Base-by-base conservation (phyloP, 2,888 invertebrate genomes). In the Polydrusus tereticollis region DNA sequence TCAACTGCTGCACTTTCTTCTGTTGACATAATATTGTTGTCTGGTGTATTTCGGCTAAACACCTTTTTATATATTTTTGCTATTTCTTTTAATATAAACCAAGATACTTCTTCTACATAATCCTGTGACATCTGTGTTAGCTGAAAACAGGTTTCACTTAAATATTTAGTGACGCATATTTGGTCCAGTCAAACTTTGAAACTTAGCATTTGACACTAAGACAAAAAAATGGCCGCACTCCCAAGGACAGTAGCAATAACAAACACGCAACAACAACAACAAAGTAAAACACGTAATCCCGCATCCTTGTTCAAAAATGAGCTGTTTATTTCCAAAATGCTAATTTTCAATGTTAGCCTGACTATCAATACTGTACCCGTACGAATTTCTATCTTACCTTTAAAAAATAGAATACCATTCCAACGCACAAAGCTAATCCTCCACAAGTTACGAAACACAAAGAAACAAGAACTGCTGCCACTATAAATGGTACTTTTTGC, bases 41-140 rank as follows among this genome's bases (percentile, higher is more conserved):
- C 14, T 14, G 38, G 12, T 21, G 7, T 21, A 16, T 38, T 57
- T 72, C 72, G 77, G 59, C 69, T 64, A 47, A 78, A 52, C 12
- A 75, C 79, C 68, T 78, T 78, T 74, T 77, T 81, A 43, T 80
- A 77, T 76, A 77, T 80, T 41, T 70, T 79, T 12, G 76, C 78
- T 38, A 83, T 74, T 74, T 83, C 82, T 82, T 83, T 84, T 2
- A 83, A 64, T 41, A 83, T 47, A 33, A 73, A 76, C 78, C 81
- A 81, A 4, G 82, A 78, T 2, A 85, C 75, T 66, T 81, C 90
- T 83, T 93, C 92, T 58, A 93, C 85, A 80, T 91, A 92, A 80
- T 93, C 92, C 85, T 94, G 93, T 57, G 92, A 93, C 89, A 92
- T 90, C 85, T 90, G 91, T 4, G 91, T 92, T 12, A 94, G 83